These are phyloP conservation scores for Anarsia innoxiella DNA, from an alignment of 2,888 invertebrate species.

Conservation along the genomic window DNA sequence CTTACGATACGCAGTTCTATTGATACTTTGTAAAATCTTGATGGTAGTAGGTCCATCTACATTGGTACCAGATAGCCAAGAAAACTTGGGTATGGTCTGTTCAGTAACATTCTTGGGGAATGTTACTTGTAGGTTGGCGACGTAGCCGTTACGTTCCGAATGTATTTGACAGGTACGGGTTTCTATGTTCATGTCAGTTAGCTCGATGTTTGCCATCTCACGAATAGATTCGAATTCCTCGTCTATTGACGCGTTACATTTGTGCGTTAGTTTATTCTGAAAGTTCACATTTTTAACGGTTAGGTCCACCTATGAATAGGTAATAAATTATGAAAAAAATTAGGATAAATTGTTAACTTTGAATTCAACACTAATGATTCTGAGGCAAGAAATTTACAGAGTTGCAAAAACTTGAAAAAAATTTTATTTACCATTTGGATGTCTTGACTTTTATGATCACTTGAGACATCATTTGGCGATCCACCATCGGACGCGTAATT, in stretches of 20 bases:
- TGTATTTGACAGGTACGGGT: conserved; percentile 76
- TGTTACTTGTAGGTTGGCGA: conserved; percentile 72
- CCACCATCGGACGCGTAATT: conserved; percentile 63
- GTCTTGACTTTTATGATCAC: conserved; percentile 52
- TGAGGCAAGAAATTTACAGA: too few relatives aligned
- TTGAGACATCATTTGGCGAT: conserved; percentile 52
- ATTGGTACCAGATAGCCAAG: conserved; percentile 69
- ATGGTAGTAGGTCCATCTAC: conserved; percentile 82
- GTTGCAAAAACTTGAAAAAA: too few relatives aligned
- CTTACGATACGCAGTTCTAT: conserved; percentile 86
- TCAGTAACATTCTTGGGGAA: conserved; percentile 74
- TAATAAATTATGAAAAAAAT: conserved; percentile 3
- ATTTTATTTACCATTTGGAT: conserved; percentile 59
- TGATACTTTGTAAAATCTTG: conserved; percentile 86
- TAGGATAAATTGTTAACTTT: neutral
- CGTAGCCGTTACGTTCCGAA: conserved; percentile 69
- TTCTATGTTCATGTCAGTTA: conserved; percentile 75
- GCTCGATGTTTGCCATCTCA: conserved; percentile 69
- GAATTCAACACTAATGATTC: neutral
- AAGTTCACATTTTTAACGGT: conserved; percentile 17
- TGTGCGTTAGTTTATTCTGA: conserved; percentile 52
- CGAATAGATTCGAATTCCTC: conserved; percentile 70
- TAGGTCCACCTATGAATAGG: neutral
- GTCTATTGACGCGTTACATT: conserved; percentile 54
- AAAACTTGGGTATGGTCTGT: conserved; percentile 66